phyloP scores from a whole-genome alignment of 2,888 invertebrate species.

The Himalopsyche kuldschensis region DNA sequence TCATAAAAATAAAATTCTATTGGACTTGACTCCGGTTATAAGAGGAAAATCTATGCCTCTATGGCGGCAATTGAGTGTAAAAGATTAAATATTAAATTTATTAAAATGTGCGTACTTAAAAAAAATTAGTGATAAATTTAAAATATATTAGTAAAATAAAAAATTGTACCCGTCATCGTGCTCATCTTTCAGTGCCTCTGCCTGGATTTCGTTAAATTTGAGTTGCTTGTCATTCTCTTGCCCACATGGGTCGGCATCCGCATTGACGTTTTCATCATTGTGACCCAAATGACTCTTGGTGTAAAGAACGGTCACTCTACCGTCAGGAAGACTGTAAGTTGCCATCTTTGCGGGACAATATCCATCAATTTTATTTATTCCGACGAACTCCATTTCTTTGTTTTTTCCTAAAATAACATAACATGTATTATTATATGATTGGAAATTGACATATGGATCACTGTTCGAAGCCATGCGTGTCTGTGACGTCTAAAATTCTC shows the following conservation, averaged over 20 bases:
- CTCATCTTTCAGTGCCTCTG: neutral
- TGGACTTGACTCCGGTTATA: too few relatives aligned
- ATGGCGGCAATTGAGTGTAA: too few relatives aligned
- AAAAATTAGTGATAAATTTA: too few relatives aligned
- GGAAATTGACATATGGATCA: too few relatives aligned
- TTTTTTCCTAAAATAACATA: neutral
- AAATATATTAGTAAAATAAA: neutral
- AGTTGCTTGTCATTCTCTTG: neutral
- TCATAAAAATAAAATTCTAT: too few relatives aligned
- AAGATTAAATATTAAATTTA: too few relatives aligned
- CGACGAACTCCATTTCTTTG: neutral
- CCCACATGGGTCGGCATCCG: too few relatives aligned
- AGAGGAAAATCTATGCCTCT: too few relatives aligned
- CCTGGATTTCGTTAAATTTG: neutral
- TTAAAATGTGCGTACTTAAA: too few relatives aligned
- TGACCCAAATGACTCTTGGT: neutral
- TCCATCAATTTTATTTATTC: neutral
- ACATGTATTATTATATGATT: neutral
- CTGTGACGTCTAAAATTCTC: too few relatives aligned
- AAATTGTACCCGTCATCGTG: neutral
- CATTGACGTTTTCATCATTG: neutral
- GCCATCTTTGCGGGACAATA: neutral
- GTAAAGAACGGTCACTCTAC: neutral
- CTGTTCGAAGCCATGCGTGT: too few relatives aligned
- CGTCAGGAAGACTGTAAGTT: neutral